Evolutionary conservation across 2,113 vertebrate species (phyloP).

Genomic region (Cricetomys ansorgei): DNA sequence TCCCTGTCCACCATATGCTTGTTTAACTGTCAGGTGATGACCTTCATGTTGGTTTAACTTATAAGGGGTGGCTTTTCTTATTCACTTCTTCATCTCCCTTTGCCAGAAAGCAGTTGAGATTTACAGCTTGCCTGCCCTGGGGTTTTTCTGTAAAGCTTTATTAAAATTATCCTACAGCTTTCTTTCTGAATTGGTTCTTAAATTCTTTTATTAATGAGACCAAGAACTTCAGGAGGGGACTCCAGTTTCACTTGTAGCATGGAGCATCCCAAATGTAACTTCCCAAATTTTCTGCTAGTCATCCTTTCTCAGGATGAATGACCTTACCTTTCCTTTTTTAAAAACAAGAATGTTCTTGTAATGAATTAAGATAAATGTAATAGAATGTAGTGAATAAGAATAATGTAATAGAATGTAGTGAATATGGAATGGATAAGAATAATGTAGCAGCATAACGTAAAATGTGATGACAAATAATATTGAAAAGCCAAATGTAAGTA

Average conservation of each 20-base stretch:
- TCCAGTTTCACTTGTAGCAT: not conserved
- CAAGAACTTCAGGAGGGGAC: not conserved
- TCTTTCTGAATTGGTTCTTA: not conserved
- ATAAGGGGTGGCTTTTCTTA: not conserved
- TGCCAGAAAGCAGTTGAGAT: not conserved
- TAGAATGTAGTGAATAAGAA: no score
- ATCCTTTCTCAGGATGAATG: not conserved
- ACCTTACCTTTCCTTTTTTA: not conserved
- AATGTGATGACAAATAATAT: no score
- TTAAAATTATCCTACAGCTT: not conserved
- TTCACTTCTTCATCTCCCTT: not conserved
- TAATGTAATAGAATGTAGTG: no score
- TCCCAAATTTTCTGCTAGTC: not conserved
- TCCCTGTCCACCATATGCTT: not conserved
- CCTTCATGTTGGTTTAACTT: not conserved
- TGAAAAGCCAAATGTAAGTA: no score
- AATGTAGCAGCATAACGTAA: no score
- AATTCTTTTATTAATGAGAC: not conserved
- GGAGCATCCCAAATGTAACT: no score
- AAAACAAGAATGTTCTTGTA: constrained; percentile 19
- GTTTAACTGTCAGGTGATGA: not conserved
- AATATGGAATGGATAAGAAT: no score
- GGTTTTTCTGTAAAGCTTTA: not conserved
- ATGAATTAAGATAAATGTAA: no score
- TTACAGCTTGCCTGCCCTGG: not conserved